A percentile compares a stretch with the other conserved stretches of the same genome.
Conservation (phyloP, 2,113 vertebrate genomes). For the Meleagris gallopavo region DNA sequence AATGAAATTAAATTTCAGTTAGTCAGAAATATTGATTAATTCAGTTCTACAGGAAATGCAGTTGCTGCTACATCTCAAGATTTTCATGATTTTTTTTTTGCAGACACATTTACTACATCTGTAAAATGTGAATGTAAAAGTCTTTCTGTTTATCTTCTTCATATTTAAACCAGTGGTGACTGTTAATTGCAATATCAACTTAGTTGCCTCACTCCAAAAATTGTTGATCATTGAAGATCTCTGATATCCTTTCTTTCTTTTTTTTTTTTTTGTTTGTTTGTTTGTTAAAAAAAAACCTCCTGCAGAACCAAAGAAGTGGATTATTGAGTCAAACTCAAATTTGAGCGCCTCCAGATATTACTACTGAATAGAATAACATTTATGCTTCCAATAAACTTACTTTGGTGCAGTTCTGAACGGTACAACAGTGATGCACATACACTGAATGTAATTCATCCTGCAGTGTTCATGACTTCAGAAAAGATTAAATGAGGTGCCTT, state of each 20-base stretch:
- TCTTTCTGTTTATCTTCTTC: neutral
- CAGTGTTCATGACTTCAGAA: neutral
- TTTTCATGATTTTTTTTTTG: neutral
- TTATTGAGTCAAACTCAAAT: neutral
- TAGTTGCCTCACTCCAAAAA: neutral
- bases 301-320: neutral
- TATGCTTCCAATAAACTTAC: neutral
- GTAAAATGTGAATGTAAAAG: neutral
- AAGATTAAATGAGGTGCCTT: neutral
- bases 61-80: neutral
- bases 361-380: neutral
- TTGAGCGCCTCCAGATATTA: neutral
- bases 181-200: neutral
- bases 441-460: neutral
- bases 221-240: neutral
- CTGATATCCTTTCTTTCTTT: neutral
- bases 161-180: neutral
- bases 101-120: neutral
- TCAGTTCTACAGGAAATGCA: neutral
- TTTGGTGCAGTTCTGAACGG: neutral
- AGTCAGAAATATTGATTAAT: neutral
- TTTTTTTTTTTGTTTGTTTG: neutral
- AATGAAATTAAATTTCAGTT: neutral
- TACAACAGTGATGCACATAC: neutral
- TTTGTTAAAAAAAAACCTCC: neutral